These are phyloP conservation scores for Steinernema khuongi DNA, from an alignment of 1,140 invertebrate genomes.

Conservation along the genomic window DNA sequence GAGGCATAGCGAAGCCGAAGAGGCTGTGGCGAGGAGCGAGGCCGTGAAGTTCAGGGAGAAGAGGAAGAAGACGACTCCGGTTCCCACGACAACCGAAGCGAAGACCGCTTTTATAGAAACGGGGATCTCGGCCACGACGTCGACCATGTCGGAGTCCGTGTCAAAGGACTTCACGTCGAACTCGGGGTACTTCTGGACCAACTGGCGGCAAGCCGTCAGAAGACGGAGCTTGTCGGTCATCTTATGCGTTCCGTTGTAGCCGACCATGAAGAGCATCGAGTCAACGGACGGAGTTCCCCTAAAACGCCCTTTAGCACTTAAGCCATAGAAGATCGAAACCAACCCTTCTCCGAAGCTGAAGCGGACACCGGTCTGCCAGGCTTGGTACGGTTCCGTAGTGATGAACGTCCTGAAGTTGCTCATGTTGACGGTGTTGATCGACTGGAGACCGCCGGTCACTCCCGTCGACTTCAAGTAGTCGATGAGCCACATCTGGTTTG, in stretches of 20 bases:
- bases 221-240: constrained; percentile 17
- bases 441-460: neutral
- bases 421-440: neutral
- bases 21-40: constrained; percentile 11
- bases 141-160: constrained; percentile 20
- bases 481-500: constrained; percentile 3
- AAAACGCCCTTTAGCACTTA: neutral
- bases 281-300: neutral
- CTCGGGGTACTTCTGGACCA: constrained; percentile 22
- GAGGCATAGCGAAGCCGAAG: neutral
- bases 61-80: neutral
- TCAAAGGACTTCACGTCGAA: constrained; percentile 18
- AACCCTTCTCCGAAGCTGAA: constrained; percentile 23
- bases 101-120: constrained; percentile 21
- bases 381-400: neutral
- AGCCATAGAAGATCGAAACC: constrained; percentile 15
- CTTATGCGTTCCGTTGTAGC: neutral
- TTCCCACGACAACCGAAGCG: neutral
- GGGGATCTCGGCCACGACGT: constrained; percentile 9
- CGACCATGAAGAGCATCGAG: neutral
- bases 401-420: neutral
- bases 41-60: constrained; percentile 24
- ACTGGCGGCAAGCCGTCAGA: neutral
- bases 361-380: neutral
- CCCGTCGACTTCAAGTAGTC: neutral